Percentiles rank a stretch among this genome's conserved stretches.
Conservation (phyloP, 2,797 vertebrate species). For the Lepilemur septentrionalis region DNA sequence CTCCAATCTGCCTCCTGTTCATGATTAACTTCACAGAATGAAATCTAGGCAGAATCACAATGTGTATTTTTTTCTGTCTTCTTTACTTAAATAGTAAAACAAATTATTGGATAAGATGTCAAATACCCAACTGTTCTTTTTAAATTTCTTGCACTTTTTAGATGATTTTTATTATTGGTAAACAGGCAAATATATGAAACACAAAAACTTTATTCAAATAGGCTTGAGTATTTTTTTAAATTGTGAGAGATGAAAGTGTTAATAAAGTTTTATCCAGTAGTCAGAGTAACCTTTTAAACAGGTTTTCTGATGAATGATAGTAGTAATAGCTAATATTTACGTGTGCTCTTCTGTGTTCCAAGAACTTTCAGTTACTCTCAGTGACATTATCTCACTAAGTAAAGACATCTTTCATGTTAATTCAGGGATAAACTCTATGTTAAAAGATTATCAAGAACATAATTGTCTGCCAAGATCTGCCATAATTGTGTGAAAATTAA, state of each 20-base stretch:
- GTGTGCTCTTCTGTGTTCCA: background rate
- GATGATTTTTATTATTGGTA: constrained; percentile 7
- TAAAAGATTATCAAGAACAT: background rate
- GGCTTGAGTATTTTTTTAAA: background rate
- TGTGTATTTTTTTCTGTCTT: constrained; percentile 48
- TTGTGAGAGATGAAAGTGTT: background rate
- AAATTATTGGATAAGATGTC: background rate
- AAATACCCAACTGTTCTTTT: background rate
- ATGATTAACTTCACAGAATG: background rate
- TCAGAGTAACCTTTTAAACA: background rate
- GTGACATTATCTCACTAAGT: background rate
- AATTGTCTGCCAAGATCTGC: background rate
- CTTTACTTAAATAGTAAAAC: constrained; percentile 48
- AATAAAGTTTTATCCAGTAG: background rate
- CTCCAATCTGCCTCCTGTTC: background rate
- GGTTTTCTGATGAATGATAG: background rate
- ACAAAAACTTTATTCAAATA: background rate
- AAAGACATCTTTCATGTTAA: background rate
- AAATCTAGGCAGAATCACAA: background rate
- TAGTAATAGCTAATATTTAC: background rate
- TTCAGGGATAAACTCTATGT: background rate
- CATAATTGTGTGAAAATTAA: background rate
- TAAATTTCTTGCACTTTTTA: background rate
- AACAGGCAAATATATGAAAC: background rate
- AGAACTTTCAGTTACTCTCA: background rate